Conservation (phyloP, 1,140 invertebrate species). For the Caenorhabditis tropicalis region DNA sequence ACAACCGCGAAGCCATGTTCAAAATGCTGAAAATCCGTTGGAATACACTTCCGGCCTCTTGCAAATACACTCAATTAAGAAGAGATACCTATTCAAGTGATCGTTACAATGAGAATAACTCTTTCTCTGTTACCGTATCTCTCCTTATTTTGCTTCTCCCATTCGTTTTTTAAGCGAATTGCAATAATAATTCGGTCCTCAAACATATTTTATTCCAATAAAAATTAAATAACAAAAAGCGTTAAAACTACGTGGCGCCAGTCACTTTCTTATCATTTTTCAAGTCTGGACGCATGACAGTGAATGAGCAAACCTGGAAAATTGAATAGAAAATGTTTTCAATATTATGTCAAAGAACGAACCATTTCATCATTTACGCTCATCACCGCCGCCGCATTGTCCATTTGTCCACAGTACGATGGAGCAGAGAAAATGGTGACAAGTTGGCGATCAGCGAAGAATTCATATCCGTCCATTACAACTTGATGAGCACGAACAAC, state of each 20-base stretch:
- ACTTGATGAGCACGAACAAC: slow-evolving; percentile 62
- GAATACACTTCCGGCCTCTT: slow-evolving; percentile 13
- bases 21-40: slow-evolving; percentile 50
- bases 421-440: slow-evolving; percentile 64
- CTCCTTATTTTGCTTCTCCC: slow-evolving; percentile 4
- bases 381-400: slow-evolving; percentile 62
- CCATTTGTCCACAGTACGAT: slow-evolving; percentile 62
- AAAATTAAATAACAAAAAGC: not conserved
- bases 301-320: not conserved
- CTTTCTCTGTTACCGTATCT: not conserved
- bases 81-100: slow-evolving; percentile 48
- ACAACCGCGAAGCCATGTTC: slow-evolving; percentile 50
- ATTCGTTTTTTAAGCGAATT: not conserved
- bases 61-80: slow-evolving; percentile 37
- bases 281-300: not conserved
- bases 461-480: slow-evolving; percentile 63
- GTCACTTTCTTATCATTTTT: not conserved
- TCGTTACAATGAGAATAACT: slow-evolving; percentile 2
- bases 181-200: not conserved
- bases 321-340: not conserved
- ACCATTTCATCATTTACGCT: slow-evolving; percentile 80
- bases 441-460: slow-evolving; percentile 59
- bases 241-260: not conserved
- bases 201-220: not conserved
- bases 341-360: slow-evolving; percentile 76